Conservation (phyloP, 2,797 vertebrate species). For the Echiichthys vipera region DNA sequence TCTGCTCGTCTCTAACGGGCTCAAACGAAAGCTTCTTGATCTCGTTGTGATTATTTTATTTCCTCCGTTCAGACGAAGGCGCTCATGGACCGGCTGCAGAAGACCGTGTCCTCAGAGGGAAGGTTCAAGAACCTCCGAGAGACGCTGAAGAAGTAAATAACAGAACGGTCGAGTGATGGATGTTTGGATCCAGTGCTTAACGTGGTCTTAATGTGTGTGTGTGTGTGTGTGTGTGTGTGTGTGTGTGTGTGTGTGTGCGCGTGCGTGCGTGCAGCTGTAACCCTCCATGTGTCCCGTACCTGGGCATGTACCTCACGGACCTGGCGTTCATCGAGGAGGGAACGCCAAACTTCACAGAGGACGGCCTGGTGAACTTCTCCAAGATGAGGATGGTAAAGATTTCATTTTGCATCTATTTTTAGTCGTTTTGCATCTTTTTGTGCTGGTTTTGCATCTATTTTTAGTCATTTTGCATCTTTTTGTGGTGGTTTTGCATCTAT, state of each 20-base stretch:
- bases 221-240: conserved; percentile 6
- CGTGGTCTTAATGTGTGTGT: neutral
- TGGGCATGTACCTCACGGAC: conserved; percentile 98
- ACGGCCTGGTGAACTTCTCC: conserved; percentile 98
- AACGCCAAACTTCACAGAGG: conserved; percentile 96
- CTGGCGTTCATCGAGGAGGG: conserved; percentile 98
- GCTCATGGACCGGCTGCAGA: conserved; percentile 96
- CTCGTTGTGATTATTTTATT: neutral
- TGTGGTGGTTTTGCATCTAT: too few relatives aligned
- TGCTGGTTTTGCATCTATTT: too few relatives aligned
- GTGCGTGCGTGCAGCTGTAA: conserved; percentile 95
- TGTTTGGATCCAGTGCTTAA: neutral
- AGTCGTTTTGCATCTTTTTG: too few relatives aligned
- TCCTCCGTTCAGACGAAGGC: conserved; percentile 95
- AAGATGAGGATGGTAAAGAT: conserved; percentile 97
- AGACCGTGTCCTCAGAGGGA: conserved; percentile 96
- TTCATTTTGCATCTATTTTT: too few relatives aligned
- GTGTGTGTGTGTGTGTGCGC: conserved; percentile 24
- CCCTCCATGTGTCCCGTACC: conserved; percentile 96
- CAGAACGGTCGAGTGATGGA: too few relatives aligned
- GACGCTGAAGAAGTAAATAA: conserved; percentile 96
- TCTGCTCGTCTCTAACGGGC: too few relatives aligned
- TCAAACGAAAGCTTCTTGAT: neutral
- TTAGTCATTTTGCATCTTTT: too few relatives aligned
- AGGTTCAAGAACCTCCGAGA: conserved; percentile 99